Evolutionary conservation across 35 echinoderm and acorn worm genomes (phyloP).

Genomic region (Holothuria glaberrima): DNA sequence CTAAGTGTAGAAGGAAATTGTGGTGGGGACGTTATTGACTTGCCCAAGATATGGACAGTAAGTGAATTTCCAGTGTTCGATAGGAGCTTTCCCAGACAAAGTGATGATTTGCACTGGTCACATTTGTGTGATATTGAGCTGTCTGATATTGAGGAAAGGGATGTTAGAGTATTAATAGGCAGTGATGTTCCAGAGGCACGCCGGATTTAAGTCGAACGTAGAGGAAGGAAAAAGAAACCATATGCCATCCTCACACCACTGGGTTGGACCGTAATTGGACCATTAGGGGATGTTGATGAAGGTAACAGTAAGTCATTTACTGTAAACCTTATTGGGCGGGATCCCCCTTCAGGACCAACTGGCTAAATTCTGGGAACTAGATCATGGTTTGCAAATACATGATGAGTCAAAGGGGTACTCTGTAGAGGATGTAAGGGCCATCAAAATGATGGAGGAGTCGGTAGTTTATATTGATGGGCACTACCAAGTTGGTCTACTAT

Average conservation of each 20-base stretch:
- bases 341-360: slow-evolving; percentile 23
- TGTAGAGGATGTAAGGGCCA: slow-evolving; percentile 41
- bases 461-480: slow-evolving; percentile 3
- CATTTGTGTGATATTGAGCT: slow-evolving; percentile 40
- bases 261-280: slow-evolving; percentile 45
- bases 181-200: slow-evolving; percentile 6
- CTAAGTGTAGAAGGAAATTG: background rate
- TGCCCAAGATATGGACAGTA: slow-evolving; percentile 53
- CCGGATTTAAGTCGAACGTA: background rate
- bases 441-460: slow-evolving; percentile 12
- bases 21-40: slow-evolving; percentile 10
- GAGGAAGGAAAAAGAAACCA: slow-evolving; percentile 49
- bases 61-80: slow-evolving; percentile 31
- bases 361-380: slow-evolving; percentile 20
- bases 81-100: slow-evolving; percentile 2
- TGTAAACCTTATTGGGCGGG: slow-evolving; percentile 19
- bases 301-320: slow-evolving; percentile 24
- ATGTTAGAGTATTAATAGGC: slow-evolving; percentile 18
- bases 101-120: slow-evolving; percentile 40
- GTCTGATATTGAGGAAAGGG: slow-evolving; percentile 14
- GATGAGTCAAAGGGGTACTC: too few relatives aligned
- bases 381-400: slow-evolving; percentile 9
- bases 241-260: slow-evolving; percentile 48
- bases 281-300: background rate
- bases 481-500: slow-evolving; percentile 42